phyloP scores from a whole-genome alignment of 1,140 invertebrate genomes.

The Aphis craccivora region DNA sequence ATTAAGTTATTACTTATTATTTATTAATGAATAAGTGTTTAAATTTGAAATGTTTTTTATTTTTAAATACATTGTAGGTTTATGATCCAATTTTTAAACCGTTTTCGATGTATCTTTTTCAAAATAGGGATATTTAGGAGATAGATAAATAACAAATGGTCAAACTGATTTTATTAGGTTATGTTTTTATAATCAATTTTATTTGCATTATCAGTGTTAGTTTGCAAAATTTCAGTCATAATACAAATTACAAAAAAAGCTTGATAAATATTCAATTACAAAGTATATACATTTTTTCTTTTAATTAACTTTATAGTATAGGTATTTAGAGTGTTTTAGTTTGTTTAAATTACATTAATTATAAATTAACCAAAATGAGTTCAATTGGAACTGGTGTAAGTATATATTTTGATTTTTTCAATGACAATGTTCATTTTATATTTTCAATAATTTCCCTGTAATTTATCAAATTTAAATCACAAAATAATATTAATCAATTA shows the following conservation, averaged over 20 bases:
- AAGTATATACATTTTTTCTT: neutral
- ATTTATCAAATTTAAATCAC: neutral
- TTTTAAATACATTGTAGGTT: too few species aligned
- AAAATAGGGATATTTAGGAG: neutral
- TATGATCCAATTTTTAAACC: too few species aligned
- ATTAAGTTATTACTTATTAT: too few species aligned
- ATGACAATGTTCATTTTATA: neutral
- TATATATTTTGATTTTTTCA: slow-evolving; percentile 62
- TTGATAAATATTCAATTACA: neutral
- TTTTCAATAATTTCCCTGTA: neutral
- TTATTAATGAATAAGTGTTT: too few species aligned
- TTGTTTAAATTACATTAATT: neutral
- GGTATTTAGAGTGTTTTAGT: neutral
- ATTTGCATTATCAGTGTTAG: slow-evolving; percentile 56
- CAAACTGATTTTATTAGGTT: slow-evolving; percentile 38
- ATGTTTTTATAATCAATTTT: slow-evolving; percentile 43
- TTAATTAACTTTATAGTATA: neutral
- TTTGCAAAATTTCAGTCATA: neutral
- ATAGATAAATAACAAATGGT: neutral
- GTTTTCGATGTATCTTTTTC: neutral
- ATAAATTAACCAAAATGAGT: slow-evolving; percentile 75
- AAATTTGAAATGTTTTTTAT: too few species aligned
- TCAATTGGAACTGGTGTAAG: slow-evolving; percentile 94
- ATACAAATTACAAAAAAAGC: neutral
- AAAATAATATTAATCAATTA: too few species aligned